phyloP scores from a whole-genome alignment of 2,797 vertebrate species.

The Pseudochaenichthys georgianus region DNA sequence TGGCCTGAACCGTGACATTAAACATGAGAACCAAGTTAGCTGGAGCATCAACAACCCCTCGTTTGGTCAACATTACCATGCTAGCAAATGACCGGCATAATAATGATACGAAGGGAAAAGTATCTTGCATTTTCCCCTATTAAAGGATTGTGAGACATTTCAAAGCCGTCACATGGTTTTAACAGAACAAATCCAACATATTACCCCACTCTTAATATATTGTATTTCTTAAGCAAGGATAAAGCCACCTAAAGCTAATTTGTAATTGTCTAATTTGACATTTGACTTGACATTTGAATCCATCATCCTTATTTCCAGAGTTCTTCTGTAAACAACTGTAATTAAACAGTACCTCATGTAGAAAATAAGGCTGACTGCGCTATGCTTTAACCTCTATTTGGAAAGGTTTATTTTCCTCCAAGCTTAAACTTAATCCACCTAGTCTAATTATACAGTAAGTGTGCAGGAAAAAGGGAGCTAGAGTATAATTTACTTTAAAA shows the following conservation, averaged over 20 bases:
- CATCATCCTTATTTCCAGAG: background rate
- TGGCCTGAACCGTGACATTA: constrained; percentile 84
- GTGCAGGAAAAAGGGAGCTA: constrained; percentile 29
- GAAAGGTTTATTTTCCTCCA: constrained; percentile 50
- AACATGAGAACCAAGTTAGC: background rate
- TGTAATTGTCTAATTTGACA: no score
- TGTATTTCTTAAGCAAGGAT: no score
- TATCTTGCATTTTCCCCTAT: background rate
- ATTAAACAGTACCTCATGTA: constrained; percentile 17
- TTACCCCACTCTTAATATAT: no score
- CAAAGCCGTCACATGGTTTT: background rate
- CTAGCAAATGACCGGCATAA: background rate
- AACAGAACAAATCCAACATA: background rate
- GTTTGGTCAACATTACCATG: background rate
- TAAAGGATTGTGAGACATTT: background rate
- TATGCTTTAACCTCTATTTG: constrained; percentile 20
- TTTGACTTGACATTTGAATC: background rate
- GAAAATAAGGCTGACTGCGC: constrained; percentile 20
- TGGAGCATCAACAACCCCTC: background rate
- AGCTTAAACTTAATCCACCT: constrained; percentile 33
- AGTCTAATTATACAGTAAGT: constrained; percentile 53
- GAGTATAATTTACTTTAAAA: constrained; percentile 47
- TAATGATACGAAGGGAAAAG: background rate
- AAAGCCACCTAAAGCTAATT: no score
- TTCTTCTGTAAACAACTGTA: background rate